A percentile compares a stretch with the other conserved stretches of the same genome.
phyloP scores from a whole-genome alignment of 2,797 vertebrate genomes.

The Hozukius guyotensis region DNA sequence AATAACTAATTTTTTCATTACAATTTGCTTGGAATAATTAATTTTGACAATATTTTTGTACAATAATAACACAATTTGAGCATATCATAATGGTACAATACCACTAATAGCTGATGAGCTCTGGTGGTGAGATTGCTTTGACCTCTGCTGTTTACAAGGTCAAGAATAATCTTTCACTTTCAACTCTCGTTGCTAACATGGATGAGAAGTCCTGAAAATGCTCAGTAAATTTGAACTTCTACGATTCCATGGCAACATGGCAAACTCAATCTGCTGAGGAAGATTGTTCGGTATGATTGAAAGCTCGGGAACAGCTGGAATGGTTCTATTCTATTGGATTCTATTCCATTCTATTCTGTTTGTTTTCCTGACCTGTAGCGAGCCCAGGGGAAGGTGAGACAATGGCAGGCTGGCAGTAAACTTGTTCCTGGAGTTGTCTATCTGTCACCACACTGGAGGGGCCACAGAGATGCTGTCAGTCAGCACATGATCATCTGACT shows the following conservation, averaged over 20 bases:
- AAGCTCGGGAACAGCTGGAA: not conserved
- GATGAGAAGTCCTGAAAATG: not conserved
- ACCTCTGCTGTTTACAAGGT: not conserved
- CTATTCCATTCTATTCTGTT: constrained; percentile 31
- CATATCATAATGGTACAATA: not conserved
- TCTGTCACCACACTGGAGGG: constrained; percentile 55
- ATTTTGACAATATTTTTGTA: not conserved
- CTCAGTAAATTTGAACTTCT: not conserved
- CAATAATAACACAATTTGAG: not conserved
- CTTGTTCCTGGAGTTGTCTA: constrained; percentile 60
- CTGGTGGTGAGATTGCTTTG: not conserved
- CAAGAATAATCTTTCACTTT: not conserved
- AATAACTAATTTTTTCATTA: not conserved
- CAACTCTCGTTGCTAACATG: not conserved
- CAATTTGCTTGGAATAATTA: not conserved
- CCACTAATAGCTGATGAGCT: not conserved
- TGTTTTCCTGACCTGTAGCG: constrained; percentile 42
- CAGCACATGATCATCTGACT: constrained; percentile 58
- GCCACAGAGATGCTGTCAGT: constrained; percentile 57
- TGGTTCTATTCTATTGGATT: not conserved
- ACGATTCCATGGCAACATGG: not conserved
- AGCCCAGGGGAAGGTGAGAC: constrained; percentile 55
- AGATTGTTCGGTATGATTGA: not conserved
- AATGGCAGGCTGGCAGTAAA: constrained; percentile 58
- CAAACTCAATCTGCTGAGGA: constrained; percentile 9